These are phyloP conservation scores for Rotaria socialis DNA, from an alignment of 2,888 invertebrate genomes.

Conservation along the genomic window DNA sequence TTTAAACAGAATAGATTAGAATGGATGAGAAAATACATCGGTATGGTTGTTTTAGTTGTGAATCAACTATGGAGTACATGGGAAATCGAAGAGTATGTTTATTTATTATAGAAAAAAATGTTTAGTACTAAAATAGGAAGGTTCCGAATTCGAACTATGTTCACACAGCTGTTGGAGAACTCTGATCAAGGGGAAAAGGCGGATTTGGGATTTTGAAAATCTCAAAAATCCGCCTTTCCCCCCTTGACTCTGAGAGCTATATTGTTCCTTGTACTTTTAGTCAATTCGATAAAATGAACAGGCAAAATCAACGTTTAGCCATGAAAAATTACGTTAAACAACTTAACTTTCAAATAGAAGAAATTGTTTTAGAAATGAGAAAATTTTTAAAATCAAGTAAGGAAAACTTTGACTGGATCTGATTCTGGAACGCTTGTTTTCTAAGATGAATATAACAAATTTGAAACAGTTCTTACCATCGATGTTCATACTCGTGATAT, in stretches of 20 bases:
- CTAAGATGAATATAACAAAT: constrained; percentile 80
- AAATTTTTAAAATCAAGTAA: neutral
- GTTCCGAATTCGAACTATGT: too few species aligned
- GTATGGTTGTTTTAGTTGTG: constrained; percentile 77
- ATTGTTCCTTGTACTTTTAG: too few species aligned
- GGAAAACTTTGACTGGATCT: neutral
- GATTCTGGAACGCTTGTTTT: constrained; percentile 63
- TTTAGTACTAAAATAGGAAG: too few species aligned
- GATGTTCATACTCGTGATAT: constrained; percentile 88
- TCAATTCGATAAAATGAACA: too few species aligned
- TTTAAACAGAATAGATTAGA: constrained; percentile 69
- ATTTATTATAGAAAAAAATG: too few species aligned
- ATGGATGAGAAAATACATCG: constrained; percentile 84
- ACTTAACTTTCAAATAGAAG: constrained; percentile 76
- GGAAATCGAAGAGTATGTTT: constrained; percentile 72
- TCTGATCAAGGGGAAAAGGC: too few species aligned
- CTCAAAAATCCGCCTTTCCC: too few species aligned
- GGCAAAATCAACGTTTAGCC: constrained; percentile 70
- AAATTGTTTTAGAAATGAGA: constrained; percentile 69
- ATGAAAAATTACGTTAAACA: constrained; percentile 81
- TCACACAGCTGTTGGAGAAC: too few species aligned
- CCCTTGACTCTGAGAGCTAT: too few species aligned
- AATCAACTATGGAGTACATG: constrained; percentile 87
- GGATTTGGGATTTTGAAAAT: too few species aligned
- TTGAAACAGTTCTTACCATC: constrained; percentile 80